Percentiles rank a stretch among this genome's conserved stretches.
Evolutionary conservation across 2,797 vertebrate genomes (phyloP).

Genomic region (Carcharodon carcharias): DNA sequence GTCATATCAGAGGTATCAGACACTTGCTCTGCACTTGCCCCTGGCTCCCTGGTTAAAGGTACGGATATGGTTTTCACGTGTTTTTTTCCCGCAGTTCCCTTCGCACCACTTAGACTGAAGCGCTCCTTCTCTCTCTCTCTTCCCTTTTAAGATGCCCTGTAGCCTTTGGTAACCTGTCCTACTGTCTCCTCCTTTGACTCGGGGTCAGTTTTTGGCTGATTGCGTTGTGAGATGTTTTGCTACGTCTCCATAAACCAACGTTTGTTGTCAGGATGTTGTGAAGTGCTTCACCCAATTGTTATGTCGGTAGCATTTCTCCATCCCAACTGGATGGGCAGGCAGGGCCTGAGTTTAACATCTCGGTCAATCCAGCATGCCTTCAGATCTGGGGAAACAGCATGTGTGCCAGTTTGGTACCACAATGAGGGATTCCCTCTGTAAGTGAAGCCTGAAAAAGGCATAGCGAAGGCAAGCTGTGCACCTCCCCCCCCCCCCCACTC

Average conservation of each 20-base stretch:
- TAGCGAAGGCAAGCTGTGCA: too few species aligned
- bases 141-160: neutral
- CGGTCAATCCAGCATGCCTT: too few species aligned
- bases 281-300: neutral
- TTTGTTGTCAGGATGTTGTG: neutral
- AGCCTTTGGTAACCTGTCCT: neutral
- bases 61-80: neutral
- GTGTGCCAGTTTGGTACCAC: too few species aligned
- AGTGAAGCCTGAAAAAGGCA: too few species aligned
- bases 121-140: neutral
- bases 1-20: neutral
- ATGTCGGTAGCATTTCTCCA: neutral
- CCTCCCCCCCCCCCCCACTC: too few species aligned
- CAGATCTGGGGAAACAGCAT: too few species aligned
- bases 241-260: neutral
- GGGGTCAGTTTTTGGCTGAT: neutral
- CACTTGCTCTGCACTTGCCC: neutral
- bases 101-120: neutral
- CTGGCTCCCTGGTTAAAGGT: neutral
- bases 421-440: too few species aligned
- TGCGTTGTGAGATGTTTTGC: neutral
- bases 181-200: neutral
- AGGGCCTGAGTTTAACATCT: too few species aligned
- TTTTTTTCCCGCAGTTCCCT: neutral
- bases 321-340: too few species aligned